These are phyloP conservation scores for Chaenogobius annularis DNA, from an alignment of 2,113 vertebrate genomes.

Conservation along the genomic window DNA sequence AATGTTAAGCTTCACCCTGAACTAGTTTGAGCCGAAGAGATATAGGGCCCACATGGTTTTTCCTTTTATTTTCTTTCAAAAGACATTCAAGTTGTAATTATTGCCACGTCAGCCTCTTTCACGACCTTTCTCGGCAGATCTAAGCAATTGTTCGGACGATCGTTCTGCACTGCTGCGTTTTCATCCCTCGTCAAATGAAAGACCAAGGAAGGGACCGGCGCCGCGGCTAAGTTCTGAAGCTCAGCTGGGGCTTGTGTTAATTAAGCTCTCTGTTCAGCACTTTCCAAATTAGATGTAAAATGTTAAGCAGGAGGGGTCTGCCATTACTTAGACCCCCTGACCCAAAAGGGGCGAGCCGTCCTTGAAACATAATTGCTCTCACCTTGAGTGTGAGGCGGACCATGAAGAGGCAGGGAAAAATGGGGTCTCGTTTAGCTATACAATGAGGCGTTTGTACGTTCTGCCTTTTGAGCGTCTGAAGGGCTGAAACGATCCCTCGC, in stretches of 20 bases:
- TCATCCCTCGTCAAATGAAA: slow-evolving; percentile 48
- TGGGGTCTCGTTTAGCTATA: slow-evolving; percentile 16
- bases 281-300: slow-evolving; percentile 68
- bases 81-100: not conserved
- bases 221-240: slow-evolving; percentile 35
- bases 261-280: slow-evolving; percentile 65
- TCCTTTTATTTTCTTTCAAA: not conserved
- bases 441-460: slow-evolving; percentile 24
- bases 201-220: not conserved
- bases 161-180: slow-evolving; percentile 24
- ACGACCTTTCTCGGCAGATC: not conserved
- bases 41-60: not conserved
- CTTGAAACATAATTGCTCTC: slow-evolving; percentile 66
- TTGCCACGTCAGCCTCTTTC: not conserved
- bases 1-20: not conserved
- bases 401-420: not conserved
- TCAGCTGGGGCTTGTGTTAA: slow-evolving; percentile 53
- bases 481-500: slow-evolving; percentile 44
- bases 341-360: slow-evolving; percentile 38
- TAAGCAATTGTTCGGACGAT: slow-evolving; percentile 11
- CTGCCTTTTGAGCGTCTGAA: slow-evolving; percentile 31
- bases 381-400: slow-evolving; percentile 46
- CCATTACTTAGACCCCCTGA: slow-evolving; percentile 52
- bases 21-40: not conserved
- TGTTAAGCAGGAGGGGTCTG: slow-evolving; percentile 59